Conservation (phyloP, 2,888 invertebrate species). For the Spodoptera exigua region DNA sequence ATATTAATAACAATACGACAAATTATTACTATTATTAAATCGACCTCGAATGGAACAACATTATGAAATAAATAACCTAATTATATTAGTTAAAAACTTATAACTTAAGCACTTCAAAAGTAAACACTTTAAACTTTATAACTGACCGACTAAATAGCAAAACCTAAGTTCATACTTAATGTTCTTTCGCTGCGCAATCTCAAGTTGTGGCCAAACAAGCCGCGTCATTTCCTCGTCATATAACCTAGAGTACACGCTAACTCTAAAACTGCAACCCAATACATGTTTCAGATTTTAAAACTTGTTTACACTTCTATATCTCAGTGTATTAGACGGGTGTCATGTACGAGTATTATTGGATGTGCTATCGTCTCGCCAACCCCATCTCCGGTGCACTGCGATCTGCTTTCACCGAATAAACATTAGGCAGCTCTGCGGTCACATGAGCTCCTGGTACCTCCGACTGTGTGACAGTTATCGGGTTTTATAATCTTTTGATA, state of each 20-base stretch:
- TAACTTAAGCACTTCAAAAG: neutral
- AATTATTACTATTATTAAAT: conserved; percentile 25
- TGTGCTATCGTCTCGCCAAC: conserved; percentile 59
- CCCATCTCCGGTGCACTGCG: conserved; percentile 66
- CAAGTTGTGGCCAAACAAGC: conserved; percentile 24
- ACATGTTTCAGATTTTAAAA: conserved; percentile 38
- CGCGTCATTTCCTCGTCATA: conserved; percentile 13
- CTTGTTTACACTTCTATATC: conserved; percentile 27
- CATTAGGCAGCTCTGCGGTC: conserved; percentile 47
- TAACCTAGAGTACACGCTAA: conserved; percentile 14
- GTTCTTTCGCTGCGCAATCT: conserved; percentile 17
- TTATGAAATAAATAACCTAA: conserved; percentile 8
- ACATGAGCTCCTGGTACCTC: conserved; percentile 30
- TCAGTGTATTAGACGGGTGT: conserved; percentile 45
- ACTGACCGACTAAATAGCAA: conserved; percentile 23
- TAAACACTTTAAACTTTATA: conserved; percentile 22
- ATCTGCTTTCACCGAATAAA: conserved; percentile 59
- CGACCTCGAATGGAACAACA: conserved; percentile 3
- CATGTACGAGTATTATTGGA: conserved; percentile 60
- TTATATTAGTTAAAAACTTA: neutral
- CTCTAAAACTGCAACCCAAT: conserved; percentile 12
- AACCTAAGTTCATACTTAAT: conserved; percentile 18
- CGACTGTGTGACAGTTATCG: conserved; percentile 40
- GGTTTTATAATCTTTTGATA: conserved; percentile 42
- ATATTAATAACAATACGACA: conserved; percentile 13